These are phyloP conservation scores for Prunella strophiata DNA, from an alignment of 2,797 vertebrate species.

Conservation along the genomic window DNA sequence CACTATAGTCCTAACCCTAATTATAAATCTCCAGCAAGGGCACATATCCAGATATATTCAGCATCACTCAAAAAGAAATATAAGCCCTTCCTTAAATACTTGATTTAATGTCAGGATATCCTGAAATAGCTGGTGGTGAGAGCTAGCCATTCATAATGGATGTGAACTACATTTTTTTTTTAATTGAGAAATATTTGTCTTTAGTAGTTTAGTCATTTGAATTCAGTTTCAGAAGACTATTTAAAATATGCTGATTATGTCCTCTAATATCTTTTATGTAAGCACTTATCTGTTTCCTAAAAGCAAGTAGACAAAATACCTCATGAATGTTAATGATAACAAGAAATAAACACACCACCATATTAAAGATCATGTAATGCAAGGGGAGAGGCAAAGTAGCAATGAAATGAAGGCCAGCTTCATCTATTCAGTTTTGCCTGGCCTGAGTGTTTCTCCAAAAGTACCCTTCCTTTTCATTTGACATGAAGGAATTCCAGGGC, in stretches of 20 bases:
- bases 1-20: neutral
- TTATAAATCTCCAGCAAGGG: constrained; percentile 34
- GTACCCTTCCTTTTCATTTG: neutral
- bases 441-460: neutral
- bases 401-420: neutral
- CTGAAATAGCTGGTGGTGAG: constrained; percentile 30
- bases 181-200: neutral
- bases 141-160: neutral
- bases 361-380: neutral
- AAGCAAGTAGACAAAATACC: constrained; percentile 16
- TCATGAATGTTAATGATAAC: constrained; percentile 17
- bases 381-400: neutral
- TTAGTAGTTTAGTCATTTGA: neutral
- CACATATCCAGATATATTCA: constrained; percentile 2
- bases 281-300: constrained; percentile 15
- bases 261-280: constrained; percentile 7
- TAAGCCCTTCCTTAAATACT: constrained; percentile 18
- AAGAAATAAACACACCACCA: neutral
- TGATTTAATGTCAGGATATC: constrained; percentile 37
- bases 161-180: neutral
- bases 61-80: neutral
- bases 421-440: neutral
- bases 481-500: neutral
- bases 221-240: neutral
- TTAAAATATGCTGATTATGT: constrained; percentile 21